Evolutionary conservation across 2,113 vertebrate species (phyloP), one percentile per base, ranked within the genome.

Genomic region (Acinonyx jubatus): DNA sequence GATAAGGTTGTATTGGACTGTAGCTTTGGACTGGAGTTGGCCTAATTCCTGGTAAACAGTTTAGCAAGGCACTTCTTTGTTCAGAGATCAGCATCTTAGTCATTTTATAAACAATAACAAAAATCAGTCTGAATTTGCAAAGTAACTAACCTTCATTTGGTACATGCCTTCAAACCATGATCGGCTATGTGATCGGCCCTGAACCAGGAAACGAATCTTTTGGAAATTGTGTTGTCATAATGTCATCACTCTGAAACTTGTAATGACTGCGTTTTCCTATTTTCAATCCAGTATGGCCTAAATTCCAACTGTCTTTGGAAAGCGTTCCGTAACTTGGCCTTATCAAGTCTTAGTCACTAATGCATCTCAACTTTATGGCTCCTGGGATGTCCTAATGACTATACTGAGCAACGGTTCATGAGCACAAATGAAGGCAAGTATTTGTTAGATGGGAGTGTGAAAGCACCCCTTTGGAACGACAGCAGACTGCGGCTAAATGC

Each of bases 241-340:
- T 86, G 25, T 48, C 27, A 82, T 13, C 21, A 55, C 74, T 74
- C 11, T n/a, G 84, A 92, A 97, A 87, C 7, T 73, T 82, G 63
- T 19, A 61, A 79, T 87, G 16, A 57, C 27, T 91, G 76, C 33
- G 10, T 38, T 94, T 92, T 84, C 65, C 79, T 93, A 33, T 33
- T 91, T 91, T 78, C 66, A 86, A 71, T 83, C 21, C 41, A 13
- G 23, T 38, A 12, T 41, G 78, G 41, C 16, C 84, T 79, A 55
- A 91, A 45, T 96, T 83, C 36, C 81, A 85, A 74, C n/a, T 83
- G 55, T n/a, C 73, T 50, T 76, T 82, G 63, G 89, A 63, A 86
- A 92, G 23, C 3, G 7, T 88, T 66, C 41, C 25, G 48, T 79
- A 89, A 71, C 89, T 94, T 92, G 74, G 45, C 80, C 23, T 73